Percentiles rank a stretch among this genome's conserved stretches.
These are phyloP conservation scores for Eptatretus burgeri DNA, from an alignment of 2,113 vertebrate species.

Conservation along the genomic window DNA sequence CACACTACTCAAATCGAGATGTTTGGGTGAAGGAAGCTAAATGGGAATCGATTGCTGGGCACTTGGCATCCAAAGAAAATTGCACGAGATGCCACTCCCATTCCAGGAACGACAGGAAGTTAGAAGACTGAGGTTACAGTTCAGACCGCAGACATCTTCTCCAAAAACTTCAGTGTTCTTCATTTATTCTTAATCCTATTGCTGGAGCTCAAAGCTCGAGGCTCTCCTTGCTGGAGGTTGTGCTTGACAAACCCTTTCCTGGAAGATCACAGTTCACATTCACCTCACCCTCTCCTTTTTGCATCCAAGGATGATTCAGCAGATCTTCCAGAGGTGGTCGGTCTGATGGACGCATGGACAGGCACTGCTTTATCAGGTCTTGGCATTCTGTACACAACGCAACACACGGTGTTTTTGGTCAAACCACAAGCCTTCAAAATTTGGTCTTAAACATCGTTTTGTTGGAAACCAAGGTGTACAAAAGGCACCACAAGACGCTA, in stretches of 20 bases:
- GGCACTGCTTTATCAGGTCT: constrained; percentile 83
- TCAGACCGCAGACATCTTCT: too few species aligned
- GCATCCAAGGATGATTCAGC: constrained; percentile 71
- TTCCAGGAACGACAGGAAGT: too few species aligned
- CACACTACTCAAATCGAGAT: too few species aligned
- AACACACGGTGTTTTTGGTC: fast-evolving
- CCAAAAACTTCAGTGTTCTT: too few species aligned
- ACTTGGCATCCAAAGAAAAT: too few species aligned
- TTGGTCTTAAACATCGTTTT: fast-evolving
- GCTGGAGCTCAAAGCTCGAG: constrained; percentile 15
- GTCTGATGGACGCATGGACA: constrained; percentile 65
- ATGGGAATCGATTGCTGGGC: too few species aligned
- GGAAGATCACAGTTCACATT: constrained; percentile 52
- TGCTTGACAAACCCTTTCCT: constrained; percentile 54
- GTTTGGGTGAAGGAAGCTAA: too few species aligned
- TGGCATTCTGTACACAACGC: constrained; percentile 38
- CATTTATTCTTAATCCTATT: too few species aligned
- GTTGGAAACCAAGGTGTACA: too few species aligned
- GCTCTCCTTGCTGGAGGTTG: constrained; percentile 84
- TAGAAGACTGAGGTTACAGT: too few species aligned
- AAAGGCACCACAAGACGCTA: too few species aligned
- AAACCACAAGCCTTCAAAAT: neutral
- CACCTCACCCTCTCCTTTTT: constrained; percentile 35
- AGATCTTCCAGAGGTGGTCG: constrained; percentile 85
- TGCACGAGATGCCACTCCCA: too few species aligned